Evolutionary conservation across 2,888 invertebrate genomes (phyloP).

Genomic region (Lochmaea crataegi): DNA sequence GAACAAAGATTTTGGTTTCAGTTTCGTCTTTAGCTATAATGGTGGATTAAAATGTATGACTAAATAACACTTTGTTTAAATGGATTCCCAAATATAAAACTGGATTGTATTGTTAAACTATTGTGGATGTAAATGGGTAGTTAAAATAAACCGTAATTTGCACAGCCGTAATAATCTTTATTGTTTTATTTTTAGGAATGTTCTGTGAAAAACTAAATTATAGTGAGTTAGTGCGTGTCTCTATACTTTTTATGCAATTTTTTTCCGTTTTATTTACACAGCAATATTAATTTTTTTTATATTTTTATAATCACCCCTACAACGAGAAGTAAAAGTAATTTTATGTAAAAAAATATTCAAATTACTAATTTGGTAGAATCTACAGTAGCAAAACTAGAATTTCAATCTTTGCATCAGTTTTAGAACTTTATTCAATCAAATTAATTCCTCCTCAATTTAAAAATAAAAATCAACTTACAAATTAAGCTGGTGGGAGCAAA

Average conservation of each 20-base stretch:
- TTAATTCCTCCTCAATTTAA: too few relatives aligned
- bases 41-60: background rate
- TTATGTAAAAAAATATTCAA: background rate
- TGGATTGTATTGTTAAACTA: background rate
- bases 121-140: constrained; percentile 6
- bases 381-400: background rate
- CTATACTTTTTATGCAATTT: background rate
- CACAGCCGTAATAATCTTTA: constrained; percentile 7
- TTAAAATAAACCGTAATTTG: background rate
- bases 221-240: background rate
- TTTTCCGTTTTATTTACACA: background rate
- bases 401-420: background rate
- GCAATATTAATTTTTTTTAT: background rate
- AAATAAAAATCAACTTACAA: too few relatives aligned
- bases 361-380: background rate
- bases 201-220: background rate
- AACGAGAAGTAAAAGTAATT: background rate
- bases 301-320: background rate
- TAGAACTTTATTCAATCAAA: too few relatives aligned
- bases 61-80: constrained; percentile 2
- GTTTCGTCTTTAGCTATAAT: constrained; percentile 19
- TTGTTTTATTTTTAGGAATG: constrained; percentile 11
- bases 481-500: too few relatives aligned
- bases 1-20: constrained; percentile 28
- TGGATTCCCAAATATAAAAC: constrained; percentile 4